Base-by-base conservation (phyloP, 2,113 vertebrate genomes). In the Hassar affinis region DNA sequence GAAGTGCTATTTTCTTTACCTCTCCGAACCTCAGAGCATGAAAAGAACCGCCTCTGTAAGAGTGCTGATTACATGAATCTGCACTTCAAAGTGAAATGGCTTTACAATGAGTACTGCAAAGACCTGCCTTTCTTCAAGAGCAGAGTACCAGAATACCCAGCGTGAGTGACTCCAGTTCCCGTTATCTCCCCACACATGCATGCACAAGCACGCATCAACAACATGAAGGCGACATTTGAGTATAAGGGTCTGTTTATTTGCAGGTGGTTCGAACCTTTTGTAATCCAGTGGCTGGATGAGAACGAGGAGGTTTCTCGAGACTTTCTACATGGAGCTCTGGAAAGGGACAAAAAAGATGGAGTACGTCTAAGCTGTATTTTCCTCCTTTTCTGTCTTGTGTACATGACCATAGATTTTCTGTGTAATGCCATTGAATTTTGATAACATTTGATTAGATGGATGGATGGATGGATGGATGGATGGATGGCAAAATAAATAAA, bases 61-160 rank as follows among this genome's bases (percentile, higher is more conserved):
- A 99, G 98, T 0, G 98, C 98, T 0, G 98, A 99, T 92, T 99
- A 99, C 92, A 99, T 99, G 98, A 99, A 99, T 93, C 95, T 99
- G 86, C 98, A 99, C 92, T 99, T 99, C 92, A 99, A 99, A 92
- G 98, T 99, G 78, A 99, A 99, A 92, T 99, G 98, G 98, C 92
- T 99, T 0, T 99, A 98, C 92, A 99, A 99, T 0, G 98, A 99
- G 89, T 99, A 99, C 2, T 98, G 98, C 93, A 95, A 97, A 0
- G 98, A 99, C 87, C 94, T 99, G 87, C 96, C 98, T 6, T 94
- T 98, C 90, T 98, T 98, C 93, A 98, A 97, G 93, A 97, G 93
- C 92, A 91, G 96, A 0, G 98, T 99, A 75, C 98, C 98, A 0
- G 98, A 99, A 88, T 99, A 99, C 89, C 98, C 98, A 0, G 95